Conservation (phyloP, 2,888 invertebrate species). For the Eugnorisma glareosa region DNA sequence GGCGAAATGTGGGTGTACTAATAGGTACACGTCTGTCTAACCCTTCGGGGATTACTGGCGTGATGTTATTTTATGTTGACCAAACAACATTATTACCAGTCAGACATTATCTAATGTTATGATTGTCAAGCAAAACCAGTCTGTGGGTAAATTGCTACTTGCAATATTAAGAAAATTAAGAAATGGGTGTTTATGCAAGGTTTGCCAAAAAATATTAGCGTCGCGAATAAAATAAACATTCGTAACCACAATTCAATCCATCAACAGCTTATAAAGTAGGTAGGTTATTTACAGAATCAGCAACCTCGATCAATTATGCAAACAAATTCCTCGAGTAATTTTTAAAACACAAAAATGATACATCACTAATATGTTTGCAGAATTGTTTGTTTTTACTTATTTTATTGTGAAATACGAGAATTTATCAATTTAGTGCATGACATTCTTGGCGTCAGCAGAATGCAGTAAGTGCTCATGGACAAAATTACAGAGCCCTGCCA, state of each 20-base stretch:
- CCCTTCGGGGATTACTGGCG: too few species aligned
- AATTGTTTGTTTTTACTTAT: slow-evolving; percentile 19
- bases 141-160: not conserved
- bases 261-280: slow-evolving; percentile 15
- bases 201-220: slow-evolving; percentile 1
- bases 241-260: slow-evolving; percentile 5
- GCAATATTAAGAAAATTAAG: not conserved
- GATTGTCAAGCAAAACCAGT: not conserved
- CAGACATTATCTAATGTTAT: not conserved
- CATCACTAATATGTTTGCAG: slow-evolving; percentile 1
- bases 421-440: slow-evolving; percentile 8
- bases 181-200: not conserved
- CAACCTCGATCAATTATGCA: slow-evolving; percentile 24
- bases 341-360: not conserved
- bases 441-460: slow-evolving; percentile 3
- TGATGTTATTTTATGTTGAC: too few species aligned
- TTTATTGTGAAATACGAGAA: slow-evolving; percentile 24
- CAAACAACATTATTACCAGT: not conserved
- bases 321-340: slow-evolving; percentile 1
- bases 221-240: slow-evolving; percentile 19
- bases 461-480: not conserved
- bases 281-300: slow-evolving; percentile 21
- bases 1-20: too few species aligned
- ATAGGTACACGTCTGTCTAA: too few species aligned
- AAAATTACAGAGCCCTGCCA: not conserved